Percentiles rank a stretch among this genome's conserved stretches.
Conservation (phyloP, 2,797 vertebrate genomes). For the Apogon talboti region DNA sequence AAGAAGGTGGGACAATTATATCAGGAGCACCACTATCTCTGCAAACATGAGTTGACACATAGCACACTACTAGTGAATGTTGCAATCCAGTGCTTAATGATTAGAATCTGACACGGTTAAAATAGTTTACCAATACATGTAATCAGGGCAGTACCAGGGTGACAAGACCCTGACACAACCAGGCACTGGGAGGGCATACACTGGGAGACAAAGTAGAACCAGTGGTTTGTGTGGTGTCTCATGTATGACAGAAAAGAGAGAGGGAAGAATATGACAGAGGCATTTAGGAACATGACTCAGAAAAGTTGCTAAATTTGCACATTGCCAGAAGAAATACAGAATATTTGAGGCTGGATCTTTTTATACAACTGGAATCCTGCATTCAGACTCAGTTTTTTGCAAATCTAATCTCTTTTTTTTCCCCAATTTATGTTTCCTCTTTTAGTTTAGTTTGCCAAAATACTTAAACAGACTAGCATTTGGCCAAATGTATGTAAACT, state of each 20-base stretch:
- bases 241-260: neutral
- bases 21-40: conserved; percentile 35
- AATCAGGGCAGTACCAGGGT: conserved; percentile 29
- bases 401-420: no score
- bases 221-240: neutral
- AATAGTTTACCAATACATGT: conserved; percentile 34
- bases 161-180: conserved; percentile 48
- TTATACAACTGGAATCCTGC: no score
- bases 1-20: conserved; percentile 89
- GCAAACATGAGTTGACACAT: conserved; percentile 52
- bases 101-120: conserved; percentile 32
- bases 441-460: no score
- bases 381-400: no score
- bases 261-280: neutral
- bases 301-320: no score
- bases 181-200: conserved; percentile 1
- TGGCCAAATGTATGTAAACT: no score
- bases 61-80: conserved; percentile 62
- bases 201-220: neutral
- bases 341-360: no score
- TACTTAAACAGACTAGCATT: no score
- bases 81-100: conserved; percentile 65
- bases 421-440: no score
- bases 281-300: neutral
- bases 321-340: no score